phyloP scores from a whole-genome alignment of 2,113 vertebrate species.

The Hipposideros armiger region DNA sequence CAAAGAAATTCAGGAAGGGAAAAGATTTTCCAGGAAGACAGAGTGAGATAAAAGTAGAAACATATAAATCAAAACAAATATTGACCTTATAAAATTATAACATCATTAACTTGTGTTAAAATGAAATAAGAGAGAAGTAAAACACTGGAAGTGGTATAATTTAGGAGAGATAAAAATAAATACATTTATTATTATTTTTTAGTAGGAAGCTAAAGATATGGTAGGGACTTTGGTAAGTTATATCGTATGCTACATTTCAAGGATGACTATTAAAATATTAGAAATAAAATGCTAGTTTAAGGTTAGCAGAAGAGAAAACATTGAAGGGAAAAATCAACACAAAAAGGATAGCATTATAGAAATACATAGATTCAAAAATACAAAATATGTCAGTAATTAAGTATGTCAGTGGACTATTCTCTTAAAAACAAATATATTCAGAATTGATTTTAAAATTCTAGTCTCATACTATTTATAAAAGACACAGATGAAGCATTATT shows the following conservation, averaged over 20 bases:
- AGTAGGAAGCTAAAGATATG: background rate
- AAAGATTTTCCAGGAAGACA: background rate
- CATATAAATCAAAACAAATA: background rate
- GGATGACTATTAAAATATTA: background rate
- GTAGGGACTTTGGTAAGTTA: background rate
- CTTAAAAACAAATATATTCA: constrained; percentile 8
- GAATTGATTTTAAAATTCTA: background rate
- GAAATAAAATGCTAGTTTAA: background rate
- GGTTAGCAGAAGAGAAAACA: background rate
- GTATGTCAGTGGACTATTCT: background rate
- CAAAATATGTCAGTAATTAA: background rate
- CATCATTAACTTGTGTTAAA: background rate
- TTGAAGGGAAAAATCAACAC: background rate
- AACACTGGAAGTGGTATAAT: background rate
- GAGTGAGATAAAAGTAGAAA: background rate
- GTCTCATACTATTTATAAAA: background rate
- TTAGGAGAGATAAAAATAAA: background rate
- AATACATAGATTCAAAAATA: background rate
- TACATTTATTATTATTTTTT: background rate
- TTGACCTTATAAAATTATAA: background rate
- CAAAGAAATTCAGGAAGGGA: background rate
- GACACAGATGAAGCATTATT: background rate
- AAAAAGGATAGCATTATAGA: background rate
- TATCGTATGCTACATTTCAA: background rate
- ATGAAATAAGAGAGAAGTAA: background rate